Percentiles rank a stretch among this genome's conserved stretches.
These are phyloP conservation scores for Thomomys bottae DNA, from an alignment of 2,113 vertebrate species.

Conservation along the genomic window DNA sequence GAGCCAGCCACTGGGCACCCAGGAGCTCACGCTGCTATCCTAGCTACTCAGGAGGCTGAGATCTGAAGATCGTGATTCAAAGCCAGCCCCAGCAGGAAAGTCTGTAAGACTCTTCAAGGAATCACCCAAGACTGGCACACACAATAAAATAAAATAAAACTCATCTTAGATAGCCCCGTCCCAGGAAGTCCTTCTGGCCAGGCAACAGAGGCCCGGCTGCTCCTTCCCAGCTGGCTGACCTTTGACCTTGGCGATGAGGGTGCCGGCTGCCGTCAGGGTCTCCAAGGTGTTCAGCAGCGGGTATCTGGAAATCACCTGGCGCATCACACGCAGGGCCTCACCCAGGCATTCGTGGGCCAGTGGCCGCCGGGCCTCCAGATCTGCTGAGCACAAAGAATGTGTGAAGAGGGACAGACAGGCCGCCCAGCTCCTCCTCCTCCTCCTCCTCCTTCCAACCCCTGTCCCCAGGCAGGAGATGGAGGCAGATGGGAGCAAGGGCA, in stretches of 20 bases:
- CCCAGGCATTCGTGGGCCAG: slow-evolving; percentile 94
- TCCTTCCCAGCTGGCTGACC: slow-evolving; percentile 83
- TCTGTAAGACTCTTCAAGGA: too few species aligned
- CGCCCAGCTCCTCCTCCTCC: background rate
- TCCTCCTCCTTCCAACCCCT: background rate
- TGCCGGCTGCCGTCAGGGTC: slow-evolving; percentile 94
- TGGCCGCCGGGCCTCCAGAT: slow-evolving; percentile 89
- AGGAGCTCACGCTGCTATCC: too few species aligned
- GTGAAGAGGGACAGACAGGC: background rate
- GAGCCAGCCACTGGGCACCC: too few species aligned
- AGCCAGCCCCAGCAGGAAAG: too few species aligned
- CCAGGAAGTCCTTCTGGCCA: background rate
- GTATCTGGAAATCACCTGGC: slow-evolving; percentile 94
- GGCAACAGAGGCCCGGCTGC: background rate
- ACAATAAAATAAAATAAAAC: background rate
- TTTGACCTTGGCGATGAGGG: slow-evolving; percentile 97
- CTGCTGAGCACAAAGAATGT: slow-evolving; percentile 77
- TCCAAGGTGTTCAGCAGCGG: slow-evolving; percentile 97
- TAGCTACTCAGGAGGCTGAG: too few species aligned
- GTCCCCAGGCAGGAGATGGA: background rate
- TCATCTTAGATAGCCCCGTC: background rate
- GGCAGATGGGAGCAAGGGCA: background rate
- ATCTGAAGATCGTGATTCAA: too few species aligned
- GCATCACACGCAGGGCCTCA: slow-evolving; percentile 92
- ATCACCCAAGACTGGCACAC: too few species aligned